phyloP scores from a whole-genome alignment of 2,113 vertebrate genomes.

The Lagopus muta region DNA sequence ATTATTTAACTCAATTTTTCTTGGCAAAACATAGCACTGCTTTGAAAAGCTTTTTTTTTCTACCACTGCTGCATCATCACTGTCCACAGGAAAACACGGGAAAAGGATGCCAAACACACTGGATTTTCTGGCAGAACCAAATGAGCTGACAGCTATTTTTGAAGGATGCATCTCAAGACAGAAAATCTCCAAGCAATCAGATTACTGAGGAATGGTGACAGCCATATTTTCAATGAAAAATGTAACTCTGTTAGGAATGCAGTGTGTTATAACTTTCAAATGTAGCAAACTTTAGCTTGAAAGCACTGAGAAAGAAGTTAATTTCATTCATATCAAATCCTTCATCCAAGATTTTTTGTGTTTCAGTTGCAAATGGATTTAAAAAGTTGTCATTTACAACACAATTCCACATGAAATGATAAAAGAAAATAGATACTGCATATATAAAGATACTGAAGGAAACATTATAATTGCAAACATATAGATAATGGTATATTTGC shows the following conservation, averaged over 20 bases:
- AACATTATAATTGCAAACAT: background rate
- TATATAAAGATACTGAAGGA: background rate
- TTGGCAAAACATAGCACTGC: background rate
- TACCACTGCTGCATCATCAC: background rate
- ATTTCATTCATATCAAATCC: background rate
- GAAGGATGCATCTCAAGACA: background rate
- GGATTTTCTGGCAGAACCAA: background rate
- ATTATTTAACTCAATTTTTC: background rate
- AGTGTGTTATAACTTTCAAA: background rate
- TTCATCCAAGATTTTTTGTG: background rate
- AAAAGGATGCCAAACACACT: background rate
- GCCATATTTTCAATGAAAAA: background rate
- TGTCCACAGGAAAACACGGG: fast-evolving
- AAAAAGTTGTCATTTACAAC: background rate
- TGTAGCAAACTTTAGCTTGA: background rate
- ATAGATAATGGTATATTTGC: background rate
- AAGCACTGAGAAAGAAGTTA: fast-evolving
- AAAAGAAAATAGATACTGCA: background rate
- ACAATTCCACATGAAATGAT: background rate
- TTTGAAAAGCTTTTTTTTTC: background rate
- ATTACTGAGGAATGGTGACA: background rate
- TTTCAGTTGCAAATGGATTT: background rate
- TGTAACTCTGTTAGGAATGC: background rate
- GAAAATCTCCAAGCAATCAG: background rate
- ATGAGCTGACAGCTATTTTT: background rate